Percentiles rank a stretch among this genome's conserved stretches.
These are phyloP conservation scores for Aphelinus atriplicis DNA, from an alignment of 1,140 invertebrate genomes.

Conservation along the genomic window DNA sequence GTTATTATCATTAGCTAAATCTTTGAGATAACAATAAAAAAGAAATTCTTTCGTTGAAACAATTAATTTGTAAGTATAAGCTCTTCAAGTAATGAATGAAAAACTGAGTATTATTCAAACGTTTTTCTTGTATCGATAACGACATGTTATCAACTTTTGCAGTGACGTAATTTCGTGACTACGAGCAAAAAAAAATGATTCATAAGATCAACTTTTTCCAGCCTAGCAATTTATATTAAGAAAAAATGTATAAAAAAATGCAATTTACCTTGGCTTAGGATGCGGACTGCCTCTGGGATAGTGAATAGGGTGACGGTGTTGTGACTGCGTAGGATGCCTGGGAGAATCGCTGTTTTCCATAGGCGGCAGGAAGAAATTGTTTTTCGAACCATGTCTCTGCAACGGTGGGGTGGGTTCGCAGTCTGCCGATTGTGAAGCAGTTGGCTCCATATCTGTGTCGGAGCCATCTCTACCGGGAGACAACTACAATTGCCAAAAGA, in stretches of 20 bases:
- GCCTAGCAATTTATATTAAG: too few species aligned
- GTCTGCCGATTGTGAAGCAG: conserved; percentile 89
- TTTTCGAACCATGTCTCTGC: conserved; percentile 89
- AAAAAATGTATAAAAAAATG: neutral
- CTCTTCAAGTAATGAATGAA: too few species aligned
- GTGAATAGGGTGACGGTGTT: conserved; percentile 66
- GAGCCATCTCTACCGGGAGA: conserved; percentile 82
- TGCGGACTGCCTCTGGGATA: conserved; percentile 81
- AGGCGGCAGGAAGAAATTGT: conserved; percentile 88
- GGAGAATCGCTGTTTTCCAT: conserved; percentile 72
- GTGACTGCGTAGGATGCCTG: conserved; percentile 67
- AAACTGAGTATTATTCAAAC: too few species aligned
- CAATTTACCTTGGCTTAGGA: conserved; percentile 72
- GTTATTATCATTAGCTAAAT: too few species aligned
- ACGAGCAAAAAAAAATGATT: too few species aligned
- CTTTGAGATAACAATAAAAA: too few species aligned
- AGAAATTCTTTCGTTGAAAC: too few species aligned
- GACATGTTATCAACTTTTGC: too few species aligned
- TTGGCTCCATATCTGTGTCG: conserved; percentile 84
- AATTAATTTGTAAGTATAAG: too few species aligned
- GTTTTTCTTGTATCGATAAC: too few species aligned
- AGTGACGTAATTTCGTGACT: too few species aligned
- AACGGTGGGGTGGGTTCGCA: conserved; percentile 92
- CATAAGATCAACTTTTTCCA: too few species aligned
- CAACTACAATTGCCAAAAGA: conserved; percentile 65